Evolutionary conservation across 2,113 vertebrate species (phyloP).

Genomic region (Butastur rufipennis): DNA sequence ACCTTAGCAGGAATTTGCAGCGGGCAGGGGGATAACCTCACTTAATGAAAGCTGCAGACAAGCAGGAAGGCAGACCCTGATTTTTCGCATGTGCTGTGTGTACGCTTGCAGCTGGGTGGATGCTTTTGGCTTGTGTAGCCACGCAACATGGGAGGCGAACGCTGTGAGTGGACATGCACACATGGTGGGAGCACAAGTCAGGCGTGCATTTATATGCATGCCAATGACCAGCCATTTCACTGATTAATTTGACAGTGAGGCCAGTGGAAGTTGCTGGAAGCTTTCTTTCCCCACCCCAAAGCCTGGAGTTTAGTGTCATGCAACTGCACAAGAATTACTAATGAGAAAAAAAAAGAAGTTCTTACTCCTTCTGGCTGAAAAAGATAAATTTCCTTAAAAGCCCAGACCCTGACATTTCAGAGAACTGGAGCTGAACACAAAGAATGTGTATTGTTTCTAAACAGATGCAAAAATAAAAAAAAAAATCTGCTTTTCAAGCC

Average conservation of each 20-base stretch:
- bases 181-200: not conserved
- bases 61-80: not conserved
- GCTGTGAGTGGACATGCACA: not conserved
- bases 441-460: slow-evolving; percentile 46
- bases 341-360: not conserved
- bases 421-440: not conserved
- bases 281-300: not conserved
- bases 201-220: not conserved
- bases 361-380: slow-evolving; percentile 14
- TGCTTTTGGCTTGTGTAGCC: not conserved
- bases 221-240: not conserved
- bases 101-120: not conserved
- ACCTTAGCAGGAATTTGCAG: not conserved
- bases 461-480: slow-evolving; percentile 15
- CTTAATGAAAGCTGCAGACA: not conserved
- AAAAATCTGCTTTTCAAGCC: not conserved
- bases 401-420: not conserved
- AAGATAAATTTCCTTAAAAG: slow-evolving; percentile 30
- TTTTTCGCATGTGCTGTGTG: not conserved
- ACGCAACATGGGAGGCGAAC: not conserved
- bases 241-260: not conserved
- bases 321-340: not conserved
- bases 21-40: not conserved
- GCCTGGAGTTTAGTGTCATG: not conserved
- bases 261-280: not conserved